These are phyloP conservation scores for Circaetus gallicus DNA, from an alignment of 2,113 vertebrate genomes.

Conservation along the genomic window DNA sequence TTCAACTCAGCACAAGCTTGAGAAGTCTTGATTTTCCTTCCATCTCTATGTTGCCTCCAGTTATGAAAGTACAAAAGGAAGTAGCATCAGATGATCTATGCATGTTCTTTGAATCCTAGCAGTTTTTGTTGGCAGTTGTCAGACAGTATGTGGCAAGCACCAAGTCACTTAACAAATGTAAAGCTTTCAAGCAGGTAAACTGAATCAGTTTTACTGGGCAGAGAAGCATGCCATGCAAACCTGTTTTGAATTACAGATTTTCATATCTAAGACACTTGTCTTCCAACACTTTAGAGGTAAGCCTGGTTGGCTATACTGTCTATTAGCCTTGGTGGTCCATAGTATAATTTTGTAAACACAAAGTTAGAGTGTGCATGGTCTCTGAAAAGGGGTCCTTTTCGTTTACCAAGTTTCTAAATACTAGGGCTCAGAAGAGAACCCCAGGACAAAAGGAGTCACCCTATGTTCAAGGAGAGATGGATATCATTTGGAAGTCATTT, in stretches of 20 bases:
- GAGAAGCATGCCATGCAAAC: neutral
- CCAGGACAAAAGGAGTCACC: neutral
- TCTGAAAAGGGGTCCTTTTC: neutral
- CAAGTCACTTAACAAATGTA: neutral
- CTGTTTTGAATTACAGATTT: neutral
- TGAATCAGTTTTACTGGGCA: neutral
- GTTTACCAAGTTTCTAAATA: neutral
- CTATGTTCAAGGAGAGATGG: neutral
- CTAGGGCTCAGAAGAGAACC: neutral
- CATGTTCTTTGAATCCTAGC: neutral
- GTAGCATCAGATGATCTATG: neutral
- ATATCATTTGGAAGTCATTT: conserved; percentile 14
- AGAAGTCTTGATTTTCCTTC: neutral
- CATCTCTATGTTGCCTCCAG: neutral
- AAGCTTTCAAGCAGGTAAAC: neutral
- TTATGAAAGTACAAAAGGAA: neutral
- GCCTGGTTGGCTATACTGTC: neutral
- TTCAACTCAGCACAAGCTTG: neutral
- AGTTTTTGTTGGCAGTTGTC: neutral
- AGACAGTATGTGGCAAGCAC: neutral
- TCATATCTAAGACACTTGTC: neutral
- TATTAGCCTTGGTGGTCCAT: neutral
- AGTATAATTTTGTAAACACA: neutral
- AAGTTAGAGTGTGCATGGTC: neutral
- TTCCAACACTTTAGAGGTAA: neutral